Base-by-base conservation (phyloP, 2,113 vertebrate genomes). In the Typhlomys cinereus region DNA sequence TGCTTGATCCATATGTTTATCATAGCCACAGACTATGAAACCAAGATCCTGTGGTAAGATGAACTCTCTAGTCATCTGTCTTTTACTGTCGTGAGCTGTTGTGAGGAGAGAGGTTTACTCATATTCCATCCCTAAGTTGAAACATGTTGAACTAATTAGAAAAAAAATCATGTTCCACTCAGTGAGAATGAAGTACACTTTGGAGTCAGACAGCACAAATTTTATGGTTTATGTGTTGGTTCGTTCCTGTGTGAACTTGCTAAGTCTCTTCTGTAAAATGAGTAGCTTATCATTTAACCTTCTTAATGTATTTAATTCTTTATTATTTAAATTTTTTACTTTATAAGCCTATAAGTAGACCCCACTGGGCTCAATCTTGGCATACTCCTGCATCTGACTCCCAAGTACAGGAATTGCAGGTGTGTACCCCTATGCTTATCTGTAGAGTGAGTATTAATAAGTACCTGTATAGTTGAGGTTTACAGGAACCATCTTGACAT, bases 101-200 rank as follows among this genome's bases (percentile, higher is more conserved):
- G 5, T 62, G 73, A 78, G 61, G 54, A 93, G 82, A 29, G 11
- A 57, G 23, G 44, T 81, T 44, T 81, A 74, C 36, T 90, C 57
- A 41, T 67, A 52, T 85, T 64, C 70, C 74, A 85, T 74, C 59
- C 62, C 59, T 89, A 88, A 46, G 50, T 46, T 74, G 93, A 85
- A 88, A 75, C 39, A 46, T 25, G 44, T 90, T 83, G 36, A 69
- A 79, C 78, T 54, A 87, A 76, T 21, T 7, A 52, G 54, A 90
- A 31, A 12, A 57, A 12, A 87, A 62, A 82, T 31, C 4, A 41
- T 70, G 46, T 31, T 95, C 17, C 15, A 3, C 80, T 89, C n/a
- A 73, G 15, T 36, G 29, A 92, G 70, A 90, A 81, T 59, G 41
- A 73, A 93, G 88, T 57, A 12, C 14, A 34, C 34, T 69, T 66